phyloP scores from a whole-genome alignment of 2,797 vertebrate genomes.

The Rhinoraja longicauda region DNA sequence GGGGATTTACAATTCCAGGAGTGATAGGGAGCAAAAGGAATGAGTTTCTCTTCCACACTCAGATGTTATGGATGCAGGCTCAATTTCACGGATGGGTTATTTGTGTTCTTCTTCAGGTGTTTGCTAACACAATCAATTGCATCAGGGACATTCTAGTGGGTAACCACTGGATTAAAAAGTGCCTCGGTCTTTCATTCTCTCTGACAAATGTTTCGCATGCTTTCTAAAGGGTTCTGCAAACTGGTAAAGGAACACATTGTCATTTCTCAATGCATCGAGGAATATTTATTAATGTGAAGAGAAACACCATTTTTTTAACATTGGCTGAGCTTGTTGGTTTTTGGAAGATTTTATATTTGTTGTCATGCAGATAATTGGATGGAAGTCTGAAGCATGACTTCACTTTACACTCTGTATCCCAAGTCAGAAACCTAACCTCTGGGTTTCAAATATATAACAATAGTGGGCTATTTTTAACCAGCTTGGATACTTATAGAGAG shows the following conservation, averaged over 20 bases:
- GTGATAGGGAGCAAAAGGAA: background rate
- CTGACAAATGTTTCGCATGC: background rate
- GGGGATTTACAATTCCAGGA: background rate
- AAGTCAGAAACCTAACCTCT: background rate
- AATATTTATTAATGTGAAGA: background rate
- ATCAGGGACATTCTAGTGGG: background rate
- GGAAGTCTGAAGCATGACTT: too few species aligned
- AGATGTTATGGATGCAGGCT: background rate
- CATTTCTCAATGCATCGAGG: background rate
- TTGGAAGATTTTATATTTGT: background rate
- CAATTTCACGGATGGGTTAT: slow-evolving; percentile 15
- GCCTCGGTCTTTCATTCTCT: background rate
- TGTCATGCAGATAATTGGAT: background rate
- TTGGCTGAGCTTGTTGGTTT: background rate
- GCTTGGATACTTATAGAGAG: background rate
- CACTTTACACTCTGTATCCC: background rate
- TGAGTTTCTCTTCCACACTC: background rate
- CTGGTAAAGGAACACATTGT: background rate
- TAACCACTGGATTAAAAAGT: background rate
- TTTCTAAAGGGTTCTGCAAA: background rate
- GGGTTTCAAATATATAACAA: background rate
- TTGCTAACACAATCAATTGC: background rate
- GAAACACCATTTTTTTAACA: background rate
- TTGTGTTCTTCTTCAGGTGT: background rate
- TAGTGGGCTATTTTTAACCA: background rate